Evolutionary conservation across 2,797 vertebrate species (phyloP), one percentile per base, ranked within the genome.

Genomic region (Epinephelus awoara): DNA sequence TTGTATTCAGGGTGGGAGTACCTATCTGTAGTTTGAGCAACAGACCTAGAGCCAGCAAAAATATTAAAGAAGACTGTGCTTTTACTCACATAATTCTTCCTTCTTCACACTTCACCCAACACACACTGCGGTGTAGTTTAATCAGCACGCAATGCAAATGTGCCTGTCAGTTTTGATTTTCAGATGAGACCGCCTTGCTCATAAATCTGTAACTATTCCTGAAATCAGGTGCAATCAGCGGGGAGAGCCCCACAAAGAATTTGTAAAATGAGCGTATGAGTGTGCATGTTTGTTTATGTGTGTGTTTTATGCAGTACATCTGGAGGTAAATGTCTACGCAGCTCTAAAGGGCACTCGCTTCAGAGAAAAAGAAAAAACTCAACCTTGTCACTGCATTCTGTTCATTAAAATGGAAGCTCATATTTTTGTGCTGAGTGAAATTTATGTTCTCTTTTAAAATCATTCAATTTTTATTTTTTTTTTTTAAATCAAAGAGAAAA

Each of bases 141-240:
- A 86, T 88, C 72, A 71, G 74, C 38, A 80, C 2, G 15, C 65
- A 49, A 77, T 44, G 79, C 81, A 89, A 89, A 85, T 76, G 81
- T 29, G 71, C 21, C 85, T 82, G 89, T 93, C 92, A 76, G 68
- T 84, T 94, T 89, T 87, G 84, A 92, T 90, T 94, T 93, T 92
- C 59, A 80, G 67, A 86, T 74, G 72, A 77, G 78, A 27, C 49
- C 47, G 51, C 67, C 83, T 80, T 27, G 84, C 71, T 80, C 83
- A 88, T 92, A 81, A 92, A 92, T 92, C 81, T 84, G 75, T 82
- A 89, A 91, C 73, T 84, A 86, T 87, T 83, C 51, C 71, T 67
- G 70, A 89, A 89, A 92, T 92, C 86, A 89, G 85, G 79, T 81
- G 84, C 72, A 88, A 90, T 91, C 88, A 80, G 59, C 34, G 19